Conservation (phyloP, 2,113 vertebrate genomes). For the Osmerus eperlanus region DNA sequence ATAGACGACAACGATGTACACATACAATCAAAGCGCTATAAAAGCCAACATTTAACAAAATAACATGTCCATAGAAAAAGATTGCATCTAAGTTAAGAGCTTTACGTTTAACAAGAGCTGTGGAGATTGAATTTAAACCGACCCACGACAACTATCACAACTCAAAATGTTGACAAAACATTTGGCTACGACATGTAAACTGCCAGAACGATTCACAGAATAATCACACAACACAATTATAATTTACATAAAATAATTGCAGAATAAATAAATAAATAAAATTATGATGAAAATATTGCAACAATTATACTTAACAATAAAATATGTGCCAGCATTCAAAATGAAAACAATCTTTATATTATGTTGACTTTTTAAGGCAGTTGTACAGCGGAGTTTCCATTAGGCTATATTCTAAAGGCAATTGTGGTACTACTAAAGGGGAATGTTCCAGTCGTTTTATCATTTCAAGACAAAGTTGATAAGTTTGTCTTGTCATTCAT, state of each 20-base stretch:
- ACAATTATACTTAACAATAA: constrained; percentile 78
- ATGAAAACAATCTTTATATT: constrained; percentile 68
- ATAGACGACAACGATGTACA: constrained; percentile 95
- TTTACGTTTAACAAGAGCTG: constrained; percentile 81
- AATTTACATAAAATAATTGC: constrained; percentile 85
- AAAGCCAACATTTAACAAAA: constrained; percentile 99
- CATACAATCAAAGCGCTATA: constrained; percentile 98
- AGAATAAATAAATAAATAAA: constrained; percentile 96
- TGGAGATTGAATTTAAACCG: constrained; percentile 74
- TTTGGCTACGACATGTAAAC: constrained; percentile 88
- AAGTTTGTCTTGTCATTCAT: constrained; percentile 82
- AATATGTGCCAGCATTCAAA: constrained; percentile 78
- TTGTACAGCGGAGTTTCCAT: constrained; percentile 87
- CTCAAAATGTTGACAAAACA: constrained; percentile 66
- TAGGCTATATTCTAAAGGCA: constrained; percentile 89
- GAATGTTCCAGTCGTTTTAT: constrained; percentile 78
- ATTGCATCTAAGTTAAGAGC: constrained; percentile 99
- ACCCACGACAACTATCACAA: constrained; percentile 73
- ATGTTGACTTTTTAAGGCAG: constrained; percentile 89
- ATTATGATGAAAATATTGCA: constrained; percentile 91
- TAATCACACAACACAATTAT: constrained; percentile 85
- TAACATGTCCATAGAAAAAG: constrained; percentile 99
- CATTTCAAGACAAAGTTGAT: constrained; percentile 73
- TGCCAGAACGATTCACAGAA: constrained; percentile 75
- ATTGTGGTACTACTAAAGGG: constrained; percentile 92